Evolutionary conservation across 1,140 invertebrate genomes (phyloP).

Genomic region (Drosophila erecta): DNA sequence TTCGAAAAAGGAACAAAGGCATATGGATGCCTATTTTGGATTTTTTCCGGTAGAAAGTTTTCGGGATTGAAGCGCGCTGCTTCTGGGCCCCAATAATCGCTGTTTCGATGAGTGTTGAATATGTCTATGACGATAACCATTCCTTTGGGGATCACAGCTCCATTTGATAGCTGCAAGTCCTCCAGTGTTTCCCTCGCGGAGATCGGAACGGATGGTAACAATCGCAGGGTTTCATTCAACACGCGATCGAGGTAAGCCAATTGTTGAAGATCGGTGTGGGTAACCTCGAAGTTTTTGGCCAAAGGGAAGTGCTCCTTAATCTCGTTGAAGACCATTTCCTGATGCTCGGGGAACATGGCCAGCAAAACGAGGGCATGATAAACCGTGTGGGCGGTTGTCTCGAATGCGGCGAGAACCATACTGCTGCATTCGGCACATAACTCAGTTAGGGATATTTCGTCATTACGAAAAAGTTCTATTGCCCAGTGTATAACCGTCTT

Average conservation of each 20-base stretch:
- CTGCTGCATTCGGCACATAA: conserved; percentile 46
- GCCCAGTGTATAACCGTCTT: conserved; percentile 30
- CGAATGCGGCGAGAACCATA: conserved; percentile 58
- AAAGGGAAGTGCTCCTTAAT: conserved; percentile 86
- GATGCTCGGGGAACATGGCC: conserved; percentile 75
- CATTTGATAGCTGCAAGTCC: conserved; percentile 53
- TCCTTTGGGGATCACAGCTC: conserved; percentile 49
- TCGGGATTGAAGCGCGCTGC: conserved; percentile 76
- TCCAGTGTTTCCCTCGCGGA: conserved; percentile 28
- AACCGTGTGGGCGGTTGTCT: conserved; percentile 60
- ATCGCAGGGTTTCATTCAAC: conserved; percentile 87
- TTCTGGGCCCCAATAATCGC: conserved; percentile 61
- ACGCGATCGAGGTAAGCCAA: conserved; percentile 88
- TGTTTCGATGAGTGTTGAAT: conserved; percentile 60
- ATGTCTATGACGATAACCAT: conserved; percentile 39
- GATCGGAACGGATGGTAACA: conserved; percentile 62
- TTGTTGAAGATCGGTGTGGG: conserved; percentile 85
- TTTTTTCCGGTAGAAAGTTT: conserved; percentile 63
- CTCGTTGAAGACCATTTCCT: conserved; percentile 87
- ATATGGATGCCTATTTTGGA: conserved; percentile 57
- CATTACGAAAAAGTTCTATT: conserved; percentile 29
- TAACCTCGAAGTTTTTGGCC: conserved; percentile 79
- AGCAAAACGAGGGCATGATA: conserved; percentile 46
- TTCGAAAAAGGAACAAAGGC: conserved; percentile 74
- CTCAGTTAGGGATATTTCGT: conserved; percentile 35